Evolutionary conservation across 2,797 vertebrate genomes (phyloP).

Genomic region (Serranus cabrilla): DNA sequence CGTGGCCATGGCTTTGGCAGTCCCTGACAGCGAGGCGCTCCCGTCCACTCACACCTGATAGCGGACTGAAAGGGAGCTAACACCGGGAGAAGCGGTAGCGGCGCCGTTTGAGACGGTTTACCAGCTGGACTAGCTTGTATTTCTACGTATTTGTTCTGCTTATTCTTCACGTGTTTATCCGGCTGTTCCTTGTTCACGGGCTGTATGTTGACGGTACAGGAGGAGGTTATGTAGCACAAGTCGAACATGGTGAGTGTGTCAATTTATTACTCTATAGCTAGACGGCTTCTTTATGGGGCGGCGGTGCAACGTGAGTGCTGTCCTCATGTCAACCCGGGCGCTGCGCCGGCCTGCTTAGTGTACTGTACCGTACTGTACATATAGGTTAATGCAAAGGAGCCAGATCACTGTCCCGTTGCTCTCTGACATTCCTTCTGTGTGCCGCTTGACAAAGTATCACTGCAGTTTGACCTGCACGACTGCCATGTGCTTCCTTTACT

Average conservation of each 20-base stretch:
- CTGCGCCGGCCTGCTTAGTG: slow-evolving; percentile 26
- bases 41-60: slow-evolving; percentile 30
- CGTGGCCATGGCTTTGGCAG: slow-evolving; percentile 64
- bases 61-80: slow-evolving; percentile 33
- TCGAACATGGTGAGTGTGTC: slow-evolving; percentile 27
- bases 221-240: neutral
- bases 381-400: neutral
- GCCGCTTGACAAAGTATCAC: neutral
- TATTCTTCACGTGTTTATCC: slow-evolving; percentile 25
- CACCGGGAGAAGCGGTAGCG: slow-evolving; percentile 19
- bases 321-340: slow-evolving; percentile 75
- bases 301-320: slow-evolving; percentile 68
- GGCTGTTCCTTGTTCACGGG: slow-evolving; percentile 4
- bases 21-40: slow-evolving; percentile 36
- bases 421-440: neutral
- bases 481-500: slow-evolving; percentile 26
- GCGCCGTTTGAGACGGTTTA: slow-evolving; percentile 27
- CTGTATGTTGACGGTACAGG: slow-evolving; percentile 23
- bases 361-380: neutral
- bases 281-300: slow-evolving; percentile 17
- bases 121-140: slow-evolving; percentile 12
- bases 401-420: neutral
- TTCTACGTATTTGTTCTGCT: neutral
- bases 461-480: slow-evolving; percentile 1
- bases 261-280: neutral